Evolutionary conservation across 2,888 invertebrate genomes (phyloP), one percentile per base, ranked within the genome.

Genomic region (Selenia dentaria): DNA sequence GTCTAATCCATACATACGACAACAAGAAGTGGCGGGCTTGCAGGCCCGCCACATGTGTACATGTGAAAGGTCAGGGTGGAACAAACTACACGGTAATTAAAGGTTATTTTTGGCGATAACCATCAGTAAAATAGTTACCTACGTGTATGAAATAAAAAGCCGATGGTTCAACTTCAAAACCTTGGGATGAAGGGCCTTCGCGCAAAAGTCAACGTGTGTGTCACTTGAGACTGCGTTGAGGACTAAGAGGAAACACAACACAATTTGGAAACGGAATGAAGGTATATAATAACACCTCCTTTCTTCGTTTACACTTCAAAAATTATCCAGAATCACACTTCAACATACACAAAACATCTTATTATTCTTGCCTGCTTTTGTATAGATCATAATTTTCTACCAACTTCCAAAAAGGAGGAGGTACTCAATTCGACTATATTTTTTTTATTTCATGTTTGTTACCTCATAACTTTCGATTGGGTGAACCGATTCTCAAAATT

Each of bases 31-130:
- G 68, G 67, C 67, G 72, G 65, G 67, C 71, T 62, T 70, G 72
- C 73, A n/a, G n/a, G n/a, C n/a, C n/a, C n/a, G n/a, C n/a, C n/a
- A n/a, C n/a, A 74, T 74, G 79, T 79, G 77, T 68, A 65, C 70
- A 70, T 79, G 74, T 74, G 74, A 89, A 90, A 89, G 89, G 89
- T 90, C 90, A 90, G 80, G 89, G 89, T 70, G 74, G 79, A 80
- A 74, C 80, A 83, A 83, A 86, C 85, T 80, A 83, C 83, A 82
- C 81, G 75, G 87, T 88, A 90, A 90, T 90, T 90, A 90, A 89
- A 90, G 88, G 89, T 89, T 89, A 88, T 88, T 88, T 89, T 87
- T 86, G 84, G 80, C 80, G 89, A 89, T 89, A 88, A 83, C 83
- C 84, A 89, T 88, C 89, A 80, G 83, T 82, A 80, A 85, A 87